These are phyloP conservation scores for Zosterops borbonicus DNA, from an alignment of 2,113 vertebrate genomes.

Conservation along the genomic window DNA sequence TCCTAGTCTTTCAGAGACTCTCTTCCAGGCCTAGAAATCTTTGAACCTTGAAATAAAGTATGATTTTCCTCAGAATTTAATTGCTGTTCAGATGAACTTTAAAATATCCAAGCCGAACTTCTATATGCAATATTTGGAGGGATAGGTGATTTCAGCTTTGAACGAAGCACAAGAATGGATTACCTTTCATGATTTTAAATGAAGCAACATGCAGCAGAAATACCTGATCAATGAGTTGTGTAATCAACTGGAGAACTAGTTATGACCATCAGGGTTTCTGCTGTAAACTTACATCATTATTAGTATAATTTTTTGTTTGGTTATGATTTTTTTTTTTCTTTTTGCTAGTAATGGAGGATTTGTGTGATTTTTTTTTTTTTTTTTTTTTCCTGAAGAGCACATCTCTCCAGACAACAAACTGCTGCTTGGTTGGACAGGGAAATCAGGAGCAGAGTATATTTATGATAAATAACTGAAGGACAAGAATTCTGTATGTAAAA, in stretches of 20 bases:
- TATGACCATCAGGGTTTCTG: background rate
- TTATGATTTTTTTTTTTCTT: background rate
- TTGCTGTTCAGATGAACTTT: background rate
- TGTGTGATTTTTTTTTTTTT: background rate
- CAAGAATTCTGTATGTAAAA: background rate
- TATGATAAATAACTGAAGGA: background rate
- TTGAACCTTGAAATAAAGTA: background rate
- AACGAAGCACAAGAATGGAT: background rate
- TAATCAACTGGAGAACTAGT: background rate
- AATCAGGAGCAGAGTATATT: background rate
- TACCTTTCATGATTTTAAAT: slow-evolving; percentile 32
- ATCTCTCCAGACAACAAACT: background rate
- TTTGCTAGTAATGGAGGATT: background rate
- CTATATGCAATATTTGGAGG: background rate
- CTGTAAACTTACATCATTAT: background rate
- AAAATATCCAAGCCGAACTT: background rate
- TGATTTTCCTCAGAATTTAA: background rate
- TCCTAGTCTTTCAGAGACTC: background rate
- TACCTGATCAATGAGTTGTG: background rate
- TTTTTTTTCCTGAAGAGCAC: background rate
- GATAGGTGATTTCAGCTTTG: background rate
- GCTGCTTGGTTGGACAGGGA: background rate
- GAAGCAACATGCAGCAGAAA: slow-evolving; percentile 8
- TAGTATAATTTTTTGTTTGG: background rate
- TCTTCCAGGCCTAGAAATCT: background rate